Conservation (phyloP, 2,113 vertebrate genomes). For the Plecotus auritus region DNA sequence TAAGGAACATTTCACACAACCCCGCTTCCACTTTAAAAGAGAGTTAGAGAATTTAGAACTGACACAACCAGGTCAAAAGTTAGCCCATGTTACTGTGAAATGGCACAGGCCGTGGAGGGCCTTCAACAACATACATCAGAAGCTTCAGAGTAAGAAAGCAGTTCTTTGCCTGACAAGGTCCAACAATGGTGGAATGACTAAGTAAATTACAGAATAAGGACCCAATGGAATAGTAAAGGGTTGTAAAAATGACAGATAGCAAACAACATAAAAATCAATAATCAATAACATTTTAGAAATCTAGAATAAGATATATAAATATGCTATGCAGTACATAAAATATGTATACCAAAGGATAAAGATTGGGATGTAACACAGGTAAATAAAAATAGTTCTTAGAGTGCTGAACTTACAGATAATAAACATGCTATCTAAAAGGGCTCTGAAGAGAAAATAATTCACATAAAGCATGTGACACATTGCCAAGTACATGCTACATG, state of each 20-base stretch:
- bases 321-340: neutral
- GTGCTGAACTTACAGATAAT: neutral
- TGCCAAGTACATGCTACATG: neutral
- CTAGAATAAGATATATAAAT: constrained; percentile 8
- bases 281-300: constrained; percentile 26
- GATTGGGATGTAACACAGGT: neutral
- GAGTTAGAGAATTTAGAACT: neutral
- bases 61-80: constrained; percentile 17
- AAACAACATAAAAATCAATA: neutral
- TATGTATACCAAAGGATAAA: neutral
- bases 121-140: neutral
- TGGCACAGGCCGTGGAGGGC: neutral
- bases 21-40: neutral
- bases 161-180: neutral
- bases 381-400: neutral
- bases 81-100: neutral
- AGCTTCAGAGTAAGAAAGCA: neutral
- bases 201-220: neutral
- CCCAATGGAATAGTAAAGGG: neutral
- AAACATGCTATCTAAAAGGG: neutral
- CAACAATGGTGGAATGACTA: neutral
- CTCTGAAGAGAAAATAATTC: constrained; percentile 24
- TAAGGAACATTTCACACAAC: constrained; percentile 4
- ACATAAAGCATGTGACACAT: neutral
- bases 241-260: neutral